phyloP scores from a whole-genome alignment of 2,113 vertebrate species.

The Vidua chalybeata region DNA sequence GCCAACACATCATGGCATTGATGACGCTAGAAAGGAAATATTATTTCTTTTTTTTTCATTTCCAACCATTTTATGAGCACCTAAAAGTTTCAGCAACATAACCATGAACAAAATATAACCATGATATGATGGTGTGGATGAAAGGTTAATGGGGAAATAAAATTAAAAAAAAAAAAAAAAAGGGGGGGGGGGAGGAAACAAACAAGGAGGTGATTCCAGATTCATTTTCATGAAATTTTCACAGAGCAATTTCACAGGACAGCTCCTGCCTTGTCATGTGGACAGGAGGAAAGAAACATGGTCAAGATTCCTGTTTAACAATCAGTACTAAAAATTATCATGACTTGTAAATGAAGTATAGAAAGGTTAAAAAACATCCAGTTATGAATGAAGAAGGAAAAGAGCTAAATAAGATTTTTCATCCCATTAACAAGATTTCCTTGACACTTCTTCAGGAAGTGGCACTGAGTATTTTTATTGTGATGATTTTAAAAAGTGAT shows the following conservation, averaged over 20 bases:
- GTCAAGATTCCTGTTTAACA: not conserved
- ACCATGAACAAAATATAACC: not conserved
- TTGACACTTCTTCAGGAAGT: not conserved
- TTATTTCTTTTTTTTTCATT: not conserved
- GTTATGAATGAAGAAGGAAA: not conserved
- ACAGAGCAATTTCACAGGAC: not conserved
- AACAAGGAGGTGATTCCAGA: not conserved
- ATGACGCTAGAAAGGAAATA: not conserved
- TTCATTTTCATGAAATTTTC: not conserved
- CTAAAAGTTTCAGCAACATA: not conserved
- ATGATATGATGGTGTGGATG: not conserved
- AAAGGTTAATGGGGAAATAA: not conserved
- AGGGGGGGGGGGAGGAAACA: not conserved
- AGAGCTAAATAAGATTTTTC: not conserved
- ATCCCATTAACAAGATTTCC: not conserved
- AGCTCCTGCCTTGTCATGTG: not conserved
- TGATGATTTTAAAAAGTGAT: fast-evolving
- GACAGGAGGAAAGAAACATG: not conserved
- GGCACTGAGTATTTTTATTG: not conserved
- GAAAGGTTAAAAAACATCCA: not conserved
- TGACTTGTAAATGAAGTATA: not conserved
- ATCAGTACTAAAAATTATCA: not conserved
- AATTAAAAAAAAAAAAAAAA: not conserved
- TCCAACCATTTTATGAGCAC: not conserved
- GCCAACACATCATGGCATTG: not conserved